A percentile compares a stretch with the other conserved stretches of the same genome.
Conservation (phyloP, 1,140 invertebrate species). For the Halesus radiatus region DNA sequence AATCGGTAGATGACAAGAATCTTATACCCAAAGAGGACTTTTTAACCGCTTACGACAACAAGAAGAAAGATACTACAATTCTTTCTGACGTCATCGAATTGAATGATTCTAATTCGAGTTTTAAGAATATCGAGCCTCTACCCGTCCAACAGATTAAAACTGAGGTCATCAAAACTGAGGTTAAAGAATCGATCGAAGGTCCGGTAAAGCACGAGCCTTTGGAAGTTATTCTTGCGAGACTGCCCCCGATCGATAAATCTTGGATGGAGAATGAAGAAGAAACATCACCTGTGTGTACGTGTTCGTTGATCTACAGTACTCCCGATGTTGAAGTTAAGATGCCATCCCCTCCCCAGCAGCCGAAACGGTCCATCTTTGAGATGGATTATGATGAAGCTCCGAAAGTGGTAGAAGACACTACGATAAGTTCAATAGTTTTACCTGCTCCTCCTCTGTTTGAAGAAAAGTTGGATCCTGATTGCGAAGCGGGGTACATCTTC, state of each 20-base stretch:
- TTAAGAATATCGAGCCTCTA: slow-evolving; percentile 44
- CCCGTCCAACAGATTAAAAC: slow-evolving; percentile 18
- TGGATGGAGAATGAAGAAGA: slow-evolving; percentile 31
- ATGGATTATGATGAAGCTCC: slow-evolving; percentile 36
- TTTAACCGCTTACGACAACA: slow-evolving; percentile 62
- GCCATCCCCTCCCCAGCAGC: slow-evolving; percentile 60
- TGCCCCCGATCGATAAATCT: slow-evolving; percentile 47
- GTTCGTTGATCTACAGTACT: slow-evolving; percentile 59
- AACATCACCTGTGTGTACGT: slow-evolving; percentile 40
- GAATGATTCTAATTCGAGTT: slow-evolving; percentile 58
- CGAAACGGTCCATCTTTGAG: slow-evolving; percentile 60
- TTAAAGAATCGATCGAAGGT: slow-evolving; percentile 2
- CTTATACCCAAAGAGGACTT: slow-evolving; percentile 66
- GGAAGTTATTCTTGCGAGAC: slow-evolving; percentile 50
- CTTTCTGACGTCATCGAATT: slow-evolving; percentile 59
- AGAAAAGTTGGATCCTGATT: slow-evolving; percentile 60
- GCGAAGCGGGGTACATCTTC: slow-evolving; percentile 61
- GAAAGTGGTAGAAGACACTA: not conserved
- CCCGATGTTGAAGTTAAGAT: slow-evolving; percentile 65
- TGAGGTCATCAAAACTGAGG: slow-evolving; percentile 34
- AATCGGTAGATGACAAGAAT: slow-evolving; percentile 55
- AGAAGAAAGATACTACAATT: slow-evolving; percentile 39
- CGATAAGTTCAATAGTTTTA: slow-evolving; percentile 60
- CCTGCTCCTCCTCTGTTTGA: slow-evolving; percentile 48
- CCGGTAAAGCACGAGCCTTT: slow-evolving; percentile 51